Base-by-base conservation (phyloP, 2,797 vertebrate species). In the Coilia nasus region DNA sequence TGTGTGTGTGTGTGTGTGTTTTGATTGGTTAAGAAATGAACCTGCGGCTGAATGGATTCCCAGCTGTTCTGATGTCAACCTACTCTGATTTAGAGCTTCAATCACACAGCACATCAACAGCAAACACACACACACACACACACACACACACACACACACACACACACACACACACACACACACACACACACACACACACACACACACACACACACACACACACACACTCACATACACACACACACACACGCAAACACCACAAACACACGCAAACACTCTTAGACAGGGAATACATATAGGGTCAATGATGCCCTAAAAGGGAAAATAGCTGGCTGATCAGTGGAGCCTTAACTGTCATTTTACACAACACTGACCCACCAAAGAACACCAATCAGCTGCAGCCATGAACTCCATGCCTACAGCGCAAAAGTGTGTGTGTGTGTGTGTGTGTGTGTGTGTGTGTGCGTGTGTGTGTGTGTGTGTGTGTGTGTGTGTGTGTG, bases 1-100 rank as follows among this genome's bases (percentile, higher is more conserved):
- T 23, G 31, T 44, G 46, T 47, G 46, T 47, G 46, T 47, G 46
- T 47, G 46, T 47, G 46, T 47, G 46, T 47, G 46, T 75, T 78
- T 35, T 31, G 81, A 83, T 25, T 5, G 64, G 86, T 85, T 88
- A 54, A 3, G 25, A 88, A 87, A 89, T 86, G 41, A 1, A 89
- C 87, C 85, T 85, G 80, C 0, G 31, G 83, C 89, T 91, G 90
- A 90, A 89, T 31, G 78, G 80, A 81, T 84, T 83, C 75, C 83
- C 86, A 82, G 86, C 54, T 85, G 46, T 23, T 71, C 84, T 75
- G 11, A 19, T 83, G 85, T 87, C 83, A 59, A 9, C 31, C 19
- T 64, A 46, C 83, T 87, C 21, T 83, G 81, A 87, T 86, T 87
- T 87, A 81, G 82, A 71, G 71, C 46, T 41, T 85, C 78, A 87